These are phyloP conservation scores for Drosophila mauritiana DNA, from an alignment of 1,140 invertebrate species.

Conservation along the genomic window DNA sequence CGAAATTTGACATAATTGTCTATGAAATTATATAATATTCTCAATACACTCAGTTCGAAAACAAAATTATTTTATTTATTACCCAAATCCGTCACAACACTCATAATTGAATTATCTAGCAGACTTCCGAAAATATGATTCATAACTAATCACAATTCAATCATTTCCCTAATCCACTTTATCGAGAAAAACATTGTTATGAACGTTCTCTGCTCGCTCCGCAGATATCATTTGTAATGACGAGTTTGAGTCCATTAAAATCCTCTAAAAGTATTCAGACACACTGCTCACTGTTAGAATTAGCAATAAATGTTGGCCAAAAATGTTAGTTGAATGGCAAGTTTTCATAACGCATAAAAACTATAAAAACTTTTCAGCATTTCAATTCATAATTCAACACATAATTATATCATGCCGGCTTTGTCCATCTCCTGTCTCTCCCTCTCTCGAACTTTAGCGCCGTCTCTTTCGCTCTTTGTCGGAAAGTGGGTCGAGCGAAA, in stretches of 20 bases:
- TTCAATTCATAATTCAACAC: conserved; percentile 81
- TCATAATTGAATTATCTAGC: too few relatives aligned
- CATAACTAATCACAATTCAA: conserved; percentile 25
- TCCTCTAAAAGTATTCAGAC: conserved; percentile 40
- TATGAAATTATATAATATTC: too few relatives aligned
- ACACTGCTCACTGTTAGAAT: conserved; percentile 33
- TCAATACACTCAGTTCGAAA: too few relatives aligned
- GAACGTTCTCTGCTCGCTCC: neutral
- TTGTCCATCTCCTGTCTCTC: conserved; percentile 24
- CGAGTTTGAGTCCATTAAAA: conserved; percentile 58
- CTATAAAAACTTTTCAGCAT: conserved; percentile 73
- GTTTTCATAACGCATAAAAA: conserved; percentile 60
- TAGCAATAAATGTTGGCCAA: conserved; percentile 67
- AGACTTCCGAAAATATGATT: conserved; percentile 10
- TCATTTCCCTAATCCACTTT: neutral
- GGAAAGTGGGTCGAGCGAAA: conserved; percentile 51
- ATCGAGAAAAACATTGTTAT: neutral
- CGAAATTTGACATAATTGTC: too few relatives aligned
- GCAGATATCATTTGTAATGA: conserved; percentile 28
- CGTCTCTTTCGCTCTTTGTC: neutral
- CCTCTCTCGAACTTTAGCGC: conserved; percentile 7
- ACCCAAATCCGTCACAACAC: too few relatives aligned
- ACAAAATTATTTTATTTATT: too few relatives aligned
- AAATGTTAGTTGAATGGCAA: conserved; percentile 62
- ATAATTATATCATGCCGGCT: conserved; percentile 68